Base-by-base conservation (phyloP, 2,888 invertebrate species). In the Apantesis nais region DNA sequence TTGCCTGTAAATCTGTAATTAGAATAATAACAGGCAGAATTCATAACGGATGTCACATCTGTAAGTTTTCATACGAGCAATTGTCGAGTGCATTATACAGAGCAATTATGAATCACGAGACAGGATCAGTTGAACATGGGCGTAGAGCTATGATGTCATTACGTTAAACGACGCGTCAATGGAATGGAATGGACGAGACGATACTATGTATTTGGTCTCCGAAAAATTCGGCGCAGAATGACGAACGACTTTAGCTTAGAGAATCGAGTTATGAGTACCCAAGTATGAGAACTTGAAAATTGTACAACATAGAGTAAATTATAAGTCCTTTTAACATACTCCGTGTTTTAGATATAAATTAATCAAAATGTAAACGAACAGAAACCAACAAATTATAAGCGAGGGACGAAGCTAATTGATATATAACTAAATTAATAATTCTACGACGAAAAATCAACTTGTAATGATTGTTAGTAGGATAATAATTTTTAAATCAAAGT, bases 71-170 rank as follows among this genome's bases (percentile, higher is more conserved):
- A 58, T 29, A 16, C 37, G 48, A 52, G 14, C 29, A 39, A 62
- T 66, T 39, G 52, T 8, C 0, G 48, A 71, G 62, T 52, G 70
- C 77, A 74, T 52, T 64, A 68, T 68, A 77, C 73, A 74, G 71
- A 77, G 62, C 71, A 66, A 66, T 76, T 68, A 77, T 86, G 86
- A 86, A 79, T 86, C 86, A 86, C 73, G 52, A 62, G 60, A 55
- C 58, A 70, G 61, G 71, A 79, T 73, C 76, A 74, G 74, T 52
- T 61, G 61, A 78, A 77, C 76, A 85, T 83, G 80, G 84, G 84
- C 85, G 86, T 83, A 73, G 44, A 41, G 68, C 60, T 68, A 78
- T 84, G 82, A 84, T 83, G 84, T 84, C 83, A 83, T 74, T 34
- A n/a, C 29, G 34, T 70, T 67, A 67, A 67, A 70, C 66, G 48